Evolutionary conservation across 2,797 vertebrate species (phyloP), one percentile per base, ranked within the genome.

Genomic region (Bovichtus variegatus): DNA sequence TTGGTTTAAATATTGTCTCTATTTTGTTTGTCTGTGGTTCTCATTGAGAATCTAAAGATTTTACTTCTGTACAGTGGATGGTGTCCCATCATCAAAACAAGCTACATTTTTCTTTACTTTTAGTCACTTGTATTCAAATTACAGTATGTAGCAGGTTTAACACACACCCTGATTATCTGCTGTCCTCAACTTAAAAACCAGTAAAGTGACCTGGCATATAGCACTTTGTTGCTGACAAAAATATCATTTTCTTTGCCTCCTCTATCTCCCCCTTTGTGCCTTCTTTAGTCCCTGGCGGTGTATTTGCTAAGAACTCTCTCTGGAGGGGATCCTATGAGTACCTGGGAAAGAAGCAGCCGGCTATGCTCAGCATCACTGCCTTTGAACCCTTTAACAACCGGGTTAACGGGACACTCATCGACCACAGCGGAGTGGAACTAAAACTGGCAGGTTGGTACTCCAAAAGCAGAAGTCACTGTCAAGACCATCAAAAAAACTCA

Each of bases 281-380:
- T 57, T 1, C 55, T 58, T 38, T 74, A 99, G 98, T 99, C 80
- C 98, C 98, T 11, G 94, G 93, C 8, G 97, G 97, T 9, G 97
- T 99, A n/a, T 99, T 99, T 76, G 96, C 97, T 2, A 97, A 97
- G 92, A 98, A 98, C 78, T 98, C 97, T 74, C 96, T 99, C 6
- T 99, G 98, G 98, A 97, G 97, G 89, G 98, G 98, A 57, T 98
- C 98, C 43, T 99, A 99, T 0, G 98, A 99, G 86, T 99, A 99
- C 93, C 87, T 99, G 85, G 98, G 97, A 41, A 99, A 98, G 89
- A 99, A 98, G 94, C 98, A 99, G 92, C 97, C 98, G 0, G 97
- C 97, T 16, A 98, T 99, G 97, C 95, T 99, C 41, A 98, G 96
- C 74, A 97, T 99, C 90, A 99, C 96, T 41, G 94, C 95, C 87